Conservation (phyloP, 2,113 vertebrate genomes). For the Ceratotherium simum region DNA sequence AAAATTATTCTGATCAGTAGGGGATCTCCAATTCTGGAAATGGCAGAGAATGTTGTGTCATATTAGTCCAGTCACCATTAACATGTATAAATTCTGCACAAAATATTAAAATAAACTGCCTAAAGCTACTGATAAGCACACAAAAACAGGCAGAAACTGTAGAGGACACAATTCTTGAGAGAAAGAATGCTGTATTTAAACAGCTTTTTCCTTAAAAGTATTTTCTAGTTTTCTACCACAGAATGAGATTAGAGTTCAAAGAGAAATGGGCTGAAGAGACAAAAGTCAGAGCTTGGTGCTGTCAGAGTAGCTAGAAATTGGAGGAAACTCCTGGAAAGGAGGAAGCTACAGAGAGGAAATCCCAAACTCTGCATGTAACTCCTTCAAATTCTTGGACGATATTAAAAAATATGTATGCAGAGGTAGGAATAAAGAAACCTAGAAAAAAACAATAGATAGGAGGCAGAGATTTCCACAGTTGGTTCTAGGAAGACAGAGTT, state of each 20-base stretch:
- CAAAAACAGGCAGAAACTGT: neutral
- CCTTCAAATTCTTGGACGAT: neutral
- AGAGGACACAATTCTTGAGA: neutral
- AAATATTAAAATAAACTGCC: conserved; percentile 23
- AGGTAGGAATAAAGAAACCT: neutral
- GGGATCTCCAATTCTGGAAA: neutral
- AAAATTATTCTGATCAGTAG: conserved; percentile 35
- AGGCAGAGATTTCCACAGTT: neutral
- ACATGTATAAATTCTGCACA: neutral
- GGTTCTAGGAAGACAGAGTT: neutral
- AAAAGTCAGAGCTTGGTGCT: neutral
- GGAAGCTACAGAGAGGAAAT: accelerated
- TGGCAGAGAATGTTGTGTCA: neutral
- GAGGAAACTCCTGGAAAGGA: neutral
- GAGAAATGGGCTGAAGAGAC: neutral
- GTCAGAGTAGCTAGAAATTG: neutral
- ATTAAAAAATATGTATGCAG: neutral
- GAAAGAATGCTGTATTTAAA: neutral
- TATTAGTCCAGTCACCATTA: conserved; percentile 3
- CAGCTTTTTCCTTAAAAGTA: neutral
- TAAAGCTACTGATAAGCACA: neutral
- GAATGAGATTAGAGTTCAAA: neutral
- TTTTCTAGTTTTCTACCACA: neutral
- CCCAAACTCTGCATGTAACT: neutral
- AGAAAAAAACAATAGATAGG: neutral